Evolutionary conservation across 2,888 invertebrate genomes (phyloP), one percentile per base, ranked within the genome.

Genomic region (Embidobia sp.): DNA sequence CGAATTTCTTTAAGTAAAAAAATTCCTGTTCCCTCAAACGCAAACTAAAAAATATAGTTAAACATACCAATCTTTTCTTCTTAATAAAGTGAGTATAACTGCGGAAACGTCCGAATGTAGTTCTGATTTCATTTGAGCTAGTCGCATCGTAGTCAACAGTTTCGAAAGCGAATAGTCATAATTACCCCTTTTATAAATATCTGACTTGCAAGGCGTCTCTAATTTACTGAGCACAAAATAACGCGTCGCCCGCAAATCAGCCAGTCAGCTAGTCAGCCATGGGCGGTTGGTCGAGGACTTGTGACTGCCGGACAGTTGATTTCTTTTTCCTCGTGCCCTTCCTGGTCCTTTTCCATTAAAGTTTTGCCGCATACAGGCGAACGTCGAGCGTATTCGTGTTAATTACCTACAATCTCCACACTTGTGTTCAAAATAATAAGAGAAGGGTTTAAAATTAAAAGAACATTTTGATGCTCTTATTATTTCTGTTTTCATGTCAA

Each of bases 161-260:
- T 42, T 67, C 48, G 61, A 53, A 67, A 48, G 33, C 22, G 61
- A 75, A 37, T 70, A 78, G 77, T 79, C 81, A 85, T 85, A 84
- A 86, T 86, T 85, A 85, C 85, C 83, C 81, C 84, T 83, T 85
- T 86, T 84, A 85, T 85, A 85, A 86, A 85, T 85, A 85, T 83
- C 84, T 80, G 53, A 59, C 67, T 83, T 83, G 81, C 83, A 79
- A 83, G 85, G 82, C 83, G 82, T 84, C 84, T 83, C 85, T 84
- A 85, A 85, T 85, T 84, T 82, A 80, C 81, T 69, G 73, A 53
- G 78, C 72, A 37, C 74, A 66, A 42, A 55, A 67, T 67, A 40
- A 48, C 75, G 67, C 61, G 72, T 70, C 75, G 63, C 75, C 66
- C 55, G 75, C 70, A 79, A 76, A 59, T 51, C 76, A 70, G 57